These are phyloP conservation scores for Anastatus disparis DNA, from an alignment of 1,140 invertebrate species.

Conservation along the genomic window DNA sequence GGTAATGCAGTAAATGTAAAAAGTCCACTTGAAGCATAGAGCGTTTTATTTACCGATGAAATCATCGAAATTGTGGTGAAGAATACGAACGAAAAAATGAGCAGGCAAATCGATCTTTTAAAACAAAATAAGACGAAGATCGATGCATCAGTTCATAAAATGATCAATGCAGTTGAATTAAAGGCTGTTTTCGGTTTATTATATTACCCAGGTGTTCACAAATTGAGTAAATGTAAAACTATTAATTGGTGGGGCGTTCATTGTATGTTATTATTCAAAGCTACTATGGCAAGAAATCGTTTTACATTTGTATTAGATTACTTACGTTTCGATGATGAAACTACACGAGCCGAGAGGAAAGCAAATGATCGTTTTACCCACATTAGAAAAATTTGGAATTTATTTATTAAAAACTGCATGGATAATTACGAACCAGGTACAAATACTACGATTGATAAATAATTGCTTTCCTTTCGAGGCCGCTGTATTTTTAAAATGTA, in stretches of 20 bases:
- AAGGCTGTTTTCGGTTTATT: constrained; percentile 2
- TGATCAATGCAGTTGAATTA: neutral
- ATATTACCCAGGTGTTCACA: neutral
- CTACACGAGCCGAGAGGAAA: too few species aligned
- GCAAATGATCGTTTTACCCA: constrained; percentile 46
- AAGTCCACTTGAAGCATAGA: too few species aligned
- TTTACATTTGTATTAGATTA: constrained; percentile 45
- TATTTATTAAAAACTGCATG: too few species aligned
- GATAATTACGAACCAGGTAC: too few species aligned
- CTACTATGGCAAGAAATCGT: constrained; percentile 44
- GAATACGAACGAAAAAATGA: constrained; percentile 64
- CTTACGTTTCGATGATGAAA: constrained; percentile 51
- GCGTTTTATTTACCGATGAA: too few species aligned
- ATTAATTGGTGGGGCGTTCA: neutral
- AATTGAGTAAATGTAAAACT: neutral
- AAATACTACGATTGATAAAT: constrained; percentile 64
- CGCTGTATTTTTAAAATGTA: too few species aligned
- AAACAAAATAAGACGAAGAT: too few species aligned
- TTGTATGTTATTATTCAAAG: constrained; percentile 43
- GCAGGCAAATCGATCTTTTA: constrained; percentile 28
- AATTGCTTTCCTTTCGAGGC: constrained; percentile 58
- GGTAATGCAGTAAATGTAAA: too few species aligned
- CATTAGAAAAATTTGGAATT: constrained; percentile 51
- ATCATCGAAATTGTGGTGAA: constrained; percentile 63
- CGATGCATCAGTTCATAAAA: neutral